These are phyloP conservation scores for Scaptomyza montana DNA, from an alignment of 1,140 invertebrate genomes.

Conservation along the genomic window DNA sequence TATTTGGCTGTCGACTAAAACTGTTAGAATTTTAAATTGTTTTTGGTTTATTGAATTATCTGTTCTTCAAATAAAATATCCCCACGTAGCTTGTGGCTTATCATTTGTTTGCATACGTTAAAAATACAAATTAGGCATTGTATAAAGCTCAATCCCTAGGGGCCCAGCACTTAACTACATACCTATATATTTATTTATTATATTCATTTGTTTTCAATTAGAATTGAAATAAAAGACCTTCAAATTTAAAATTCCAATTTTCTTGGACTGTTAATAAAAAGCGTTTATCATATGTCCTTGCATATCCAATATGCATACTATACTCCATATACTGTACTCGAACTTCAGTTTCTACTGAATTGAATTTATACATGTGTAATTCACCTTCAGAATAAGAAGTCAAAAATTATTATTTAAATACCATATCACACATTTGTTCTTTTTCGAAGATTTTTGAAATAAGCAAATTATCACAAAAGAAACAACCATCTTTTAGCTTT, in stretches of 20 bases:
- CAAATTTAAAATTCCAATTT: background rate
- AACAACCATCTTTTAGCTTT: background rate
- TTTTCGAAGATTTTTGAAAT: background rate
- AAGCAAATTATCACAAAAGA: no score
- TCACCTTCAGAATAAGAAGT: background rate
- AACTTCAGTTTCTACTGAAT: background rate
- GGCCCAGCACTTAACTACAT: background rate
- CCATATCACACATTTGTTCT: constrained; percentile 3
- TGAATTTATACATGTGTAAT: background rate
- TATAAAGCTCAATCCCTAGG: constrained; percentile 4
- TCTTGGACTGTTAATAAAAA: background rate
- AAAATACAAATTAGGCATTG: constrained; percentile 14
- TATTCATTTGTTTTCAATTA: constrained; percentile 17
- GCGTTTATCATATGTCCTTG: background rate
- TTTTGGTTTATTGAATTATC: background rate
- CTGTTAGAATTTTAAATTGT: background rate
- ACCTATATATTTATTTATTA: no score
- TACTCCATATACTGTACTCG: background rate
- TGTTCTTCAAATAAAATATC: background rate
- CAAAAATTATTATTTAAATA: background rate
- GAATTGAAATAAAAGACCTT: background rate
- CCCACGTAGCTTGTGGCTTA: constrained; percentile 8
- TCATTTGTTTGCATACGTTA: constrained; percentile 46
- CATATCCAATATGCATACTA: background rate
- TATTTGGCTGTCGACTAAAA: background rate